A percentile compares a stretch with the other conserved stretches of the same genome.
These are phyloP conservation scores for Oxyruncus cristatus DNA, from an alignment of 2,113 vertebrate species.

Conservation along the genomic window DNA sequence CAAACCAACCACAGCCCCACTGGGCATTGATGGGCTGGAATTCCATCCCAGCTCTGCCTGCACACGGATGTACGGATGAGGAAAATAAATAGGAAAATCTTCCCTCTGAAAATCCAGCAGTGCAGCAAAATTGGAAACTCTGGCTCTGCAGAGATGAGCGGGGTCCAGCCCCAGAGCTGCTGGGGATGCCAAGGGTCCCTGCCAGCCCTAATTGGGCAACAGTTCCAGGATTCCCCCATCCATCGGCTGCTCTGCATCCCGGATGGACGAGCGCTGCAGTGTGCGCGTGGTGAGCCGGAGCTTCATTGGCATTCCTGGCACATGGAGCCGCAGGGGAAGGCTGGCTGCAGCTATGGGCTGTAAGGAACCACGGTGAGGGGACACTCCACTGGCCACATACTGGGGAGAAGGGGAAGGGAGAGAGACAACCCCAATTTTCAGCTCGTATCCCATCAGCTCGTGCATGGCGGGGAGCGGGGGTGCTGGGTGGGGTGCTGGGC, in stretches of 20 bases:
- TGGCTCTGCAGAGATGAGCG: rapidly evolving
- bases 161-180: rapidly evolving
- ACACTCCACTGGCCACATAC: not conserved
- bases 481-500: rapidly evolving
- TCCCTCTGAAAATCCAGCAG: not conserved
- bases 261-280: not conserved
- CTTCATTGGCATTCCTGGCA: slow-evolving; percentile 64
- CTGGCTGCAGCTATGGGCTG: not conserved
- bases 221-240: not conserved
- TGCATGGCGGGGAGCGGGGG: rapidly evolving
- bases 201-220: not conserved
- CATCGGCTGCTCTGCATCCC: not conserved
- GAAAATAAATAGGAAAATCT: not conserved
- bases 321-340: not conserved
- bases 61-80: rapidly evolving
- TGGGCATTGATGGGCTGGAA: rapidly evolving
- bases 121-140: rapidly evolving
- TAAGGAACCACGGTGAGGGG: not conserved
- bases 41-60: rapidly evolving
- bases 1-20: not conserved
- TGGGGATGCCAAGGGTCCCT: not conserved
- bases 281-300: not conserved
- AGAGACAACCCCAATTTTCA: not conserved
- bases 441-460: rapidly evolving
- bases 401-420: not conserved